Evolutionary conservation across 2,888 invertebrate species (phyloP), one percentile per base, ranked within the genome.

Genomic region (Neria commutata): DNA sequence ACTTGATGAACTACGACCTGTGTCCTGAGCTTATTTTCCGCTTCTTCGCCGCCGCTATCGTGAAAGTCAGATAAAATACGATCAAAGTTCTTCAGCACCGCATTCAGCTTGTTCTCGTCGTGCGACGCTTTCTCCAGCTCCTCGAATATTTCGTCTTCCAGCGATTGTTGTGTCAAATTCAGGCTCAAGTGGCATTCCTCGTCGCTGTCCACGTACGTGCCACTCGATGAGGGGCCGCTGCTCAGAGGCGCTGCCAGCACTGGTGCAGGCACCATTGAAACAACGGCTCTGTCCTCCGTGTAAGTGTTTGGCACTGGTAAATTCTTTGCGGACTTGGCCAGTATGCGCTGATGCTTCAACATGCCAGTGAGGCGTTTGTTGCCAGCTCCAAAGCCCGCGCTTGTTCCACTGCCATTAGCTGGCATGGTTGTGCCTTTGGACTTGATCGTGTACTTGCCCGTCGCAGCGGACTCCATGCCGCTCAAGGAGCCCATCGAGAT

Each of bases 31-130:
- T n/a, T n/a, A n/a, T n/a, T n/a, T n/a, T n/a, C n/a, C n/a, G n/a
- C n/a, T 37, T 64, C 62, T 26, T 59, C 33, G 2, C 21, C 42
- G 17, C 19, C 58, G 63, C 33, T 67, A 71, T 62, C 59, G 3
- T 74, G 73, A 67, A 83, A 85, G 54, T 86, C 85, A 24, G 78
- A 78, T 6, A 86, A 61, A 64, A 86, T 85, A 67, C 83, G 84
- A 69, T 86, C 86, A 62, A 86, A 85, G 67, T 83, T 85, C 55
- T 84, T 82, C 40, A 86, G 79, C 19, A 83, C 85, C 10, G 81
- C 83, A 63, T 82, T 81, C 33, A 86, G 67, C 68, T 83, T 84
- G 10, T 82, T 81, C 58, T 83, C 83, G 56, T 81, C 80, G 42
- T 81, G 80, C 2, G 81, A 79, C 8, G 76, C 81, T 64, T 81